phyloP scores from a whole-genome alignment of 2,113 vertebrate species.

The Anser cygnoides region DNA sequence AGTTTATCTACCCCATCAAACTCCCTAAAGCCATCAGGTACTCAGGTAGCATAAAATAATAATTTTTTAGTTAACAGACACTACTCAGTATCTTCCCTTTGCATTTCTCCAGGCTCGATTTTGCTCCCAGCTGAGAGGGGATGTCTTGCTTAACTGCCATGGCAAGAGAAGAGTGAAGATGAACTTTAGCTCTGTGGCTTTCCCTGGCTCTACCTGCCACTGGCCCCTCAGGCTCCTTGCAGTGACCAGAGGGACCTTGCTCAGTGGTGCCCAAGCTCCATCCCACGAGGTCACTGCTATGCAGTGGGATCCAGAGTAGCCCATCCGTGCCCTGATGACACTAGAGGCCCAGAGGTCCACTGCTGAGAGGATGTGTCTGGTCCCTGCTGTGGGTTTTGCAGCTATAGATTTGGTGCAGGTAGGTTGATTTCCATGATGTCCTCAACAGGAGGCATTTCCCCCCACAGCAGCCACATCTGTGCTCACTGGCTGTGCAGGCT shows the following conservation, averaged over 20 bases:
- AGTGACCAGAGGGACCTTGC: neutral
- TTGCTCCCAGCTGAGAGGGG: neutral
- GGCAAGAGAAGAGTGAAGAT: neutral
- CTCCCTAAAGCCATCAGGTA: neutral
- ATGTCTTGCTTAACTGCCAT: neutral
- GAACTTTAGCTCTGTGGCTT: neutral
- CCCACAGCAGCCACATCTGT: accelerated
- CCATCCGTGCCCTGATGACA: no score
- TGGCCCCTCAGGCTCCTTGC: neutral
- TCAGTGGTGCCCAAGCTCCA: neutral
- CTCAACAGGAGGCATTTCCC: neutral
- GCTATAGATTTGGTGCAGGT: neutral
- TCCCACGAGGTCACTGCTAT: neutral
- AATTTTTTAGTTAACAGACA: neutral
- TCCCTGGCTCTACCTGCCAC: neutral
- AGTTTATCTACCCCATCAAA: neutral
- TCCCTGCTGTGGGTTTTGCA: neutral
- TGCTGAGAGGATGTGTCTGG: neutral
- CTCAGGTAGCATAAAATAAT: neutral
- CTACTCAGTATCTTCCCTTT: neutral
- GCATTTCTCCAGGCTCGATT: neutral
- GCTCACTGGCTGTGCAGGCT: neutral
- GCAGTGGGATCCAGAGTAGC: neutral
- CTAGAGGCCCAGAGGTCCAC: neutral
- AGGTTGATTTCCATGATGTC: neutral